Conservation (phyloP, 2,113 vertebrate species). For the Monarcha castaneiventris region DNA sequence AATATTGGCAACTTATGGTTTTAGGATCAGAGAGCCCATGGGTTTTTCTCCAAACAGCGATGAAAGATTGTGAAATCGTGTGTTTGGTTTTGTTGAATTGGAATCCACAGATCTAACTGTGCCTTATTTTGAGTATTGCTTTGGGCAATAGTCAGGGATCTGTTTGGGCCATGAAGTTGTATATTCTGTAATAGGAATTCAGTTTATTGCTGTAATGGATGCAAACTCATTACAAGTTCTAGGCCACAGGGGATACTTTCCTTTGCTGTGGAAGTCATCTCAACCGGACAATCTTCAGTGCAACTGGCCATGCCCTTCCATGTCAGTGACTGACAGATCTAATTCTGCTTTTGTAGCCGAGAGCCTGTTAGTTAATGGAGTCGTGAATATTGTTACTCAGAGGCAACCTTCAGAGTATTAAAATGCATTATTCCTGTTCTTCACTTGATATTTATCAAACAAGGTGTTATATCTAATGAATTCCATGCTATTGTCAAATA, state of each 20-base stretch:
- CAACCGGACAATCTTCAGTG: slow-evolving; percentile 15
- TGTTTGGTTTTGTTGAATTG: not conserved
- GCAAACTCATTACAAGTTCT: slow-evolving; percentile 18
- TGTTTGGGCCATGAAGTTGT: not conserved
- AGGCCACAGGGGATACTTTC: not conserved
- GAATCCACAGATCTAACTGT: not conserved
- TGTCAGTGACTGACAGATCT: slow-evolving; percentile 44
- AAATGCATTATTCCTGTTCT: slow-evolving; percentile 24
- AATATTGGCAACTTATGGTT: not conserved
- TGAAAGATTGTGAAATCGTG: not conserved
- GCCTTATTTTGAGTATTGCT: not conserved
- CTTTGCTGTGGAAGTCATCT: slow-evolving; percentile 18
- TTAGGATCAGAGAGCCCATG: not conserved
- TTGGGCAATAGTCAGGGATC: not conserved
- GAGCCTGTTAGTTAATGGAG: slow-evolving; percentile 47
- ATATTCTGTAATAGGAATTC: not conserved
- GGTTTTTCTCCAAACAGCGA: not conserved
- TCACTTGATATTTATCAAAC: slow-evolving; percentile 47
- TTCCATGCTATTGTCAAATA: not conserved
- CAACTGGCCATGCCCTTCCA: not conserved
- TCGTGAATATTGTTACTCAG: slow-evolving; percentile 23
- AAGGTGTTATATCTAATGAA: slow-evolving; percentile 37
- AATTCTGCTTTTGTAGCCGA: slow-evolving; percentile 23
- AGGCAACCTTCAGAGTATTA: slow-evolving; percentile 1
- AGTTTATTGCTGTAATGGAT: not conserved